Evolutionary conservation across 2,888 invertebrate genomes (phyloP).

Genomic region (Andrena bucephala): DNA sequence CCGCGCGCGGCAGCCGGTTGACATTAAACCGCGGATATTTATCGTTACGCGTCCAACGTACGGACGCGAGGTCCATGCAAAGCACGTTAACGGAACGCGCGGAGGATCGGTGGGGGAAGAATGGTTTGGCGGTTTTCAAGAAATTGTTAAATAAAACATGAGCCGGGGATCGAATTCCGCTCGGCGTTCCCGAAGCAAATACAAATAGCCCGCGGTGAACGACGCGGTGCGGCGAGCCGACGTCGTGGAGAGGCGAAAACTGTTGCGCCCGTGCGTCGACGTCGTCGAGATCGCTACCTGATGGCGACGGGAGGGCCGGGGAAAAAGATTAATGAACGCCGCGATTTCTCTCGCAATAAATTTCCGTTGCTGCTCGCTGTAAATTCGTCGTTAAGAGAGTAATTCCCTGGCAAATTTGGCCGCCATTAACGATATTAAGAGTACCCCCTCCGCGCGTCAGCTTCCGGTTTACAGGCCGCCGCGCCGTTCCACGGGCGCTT

Average conservation of each 20-base stretch:
- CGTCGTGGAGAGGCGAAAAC: conserved; percentile 1
- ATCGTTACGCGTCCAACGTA: conserved; percentile 44
- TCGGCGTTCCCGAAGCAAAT: conserved; percentile 18
- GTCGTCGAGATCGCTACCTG: neutral
- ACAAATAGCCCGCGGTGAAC: conserved; percentile 19
- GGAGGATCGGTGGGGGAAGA: neutral
- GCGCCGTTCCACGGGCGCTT: conserved; percentile 25
- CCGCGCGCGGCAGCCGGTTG: conserved; percentile 36
- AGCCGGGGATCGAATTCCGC: conserved; percentile 26
- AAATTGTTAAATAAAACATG: conserved; percentile 45
- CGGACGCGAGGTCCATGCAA: conserved; percentile 22
- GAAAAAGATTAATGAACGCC: conserved; percentile 32
- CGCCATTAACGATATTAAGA: conserved; percentile 59
- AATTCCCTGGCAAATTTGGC: conserved; percentile 56
- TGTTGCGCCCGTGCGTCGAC: conserved; percentile 26
- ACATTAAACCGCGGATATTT: conserved; percentile 63
- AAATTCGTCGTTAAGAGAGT: conserved; percentile 53
- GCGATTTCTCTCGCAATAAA: conserved; percentile 48
- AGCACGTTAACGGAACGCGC: neutral
- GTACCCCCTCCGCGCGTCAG: conserved; percentile 41
- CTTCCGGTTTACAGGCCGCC: conserved; percentile 67
- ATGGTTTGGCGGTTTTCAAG: conserved; percentile 26
- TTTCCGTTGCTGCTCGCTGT: conserved; percentile 17
- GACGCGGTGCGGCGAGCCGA: neutral
- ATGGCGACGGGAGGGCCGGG: neutral